Base-by-base conservation (phyloP, 1,140 invertebrate genomes). In the Eumaeus atala region DNA sequence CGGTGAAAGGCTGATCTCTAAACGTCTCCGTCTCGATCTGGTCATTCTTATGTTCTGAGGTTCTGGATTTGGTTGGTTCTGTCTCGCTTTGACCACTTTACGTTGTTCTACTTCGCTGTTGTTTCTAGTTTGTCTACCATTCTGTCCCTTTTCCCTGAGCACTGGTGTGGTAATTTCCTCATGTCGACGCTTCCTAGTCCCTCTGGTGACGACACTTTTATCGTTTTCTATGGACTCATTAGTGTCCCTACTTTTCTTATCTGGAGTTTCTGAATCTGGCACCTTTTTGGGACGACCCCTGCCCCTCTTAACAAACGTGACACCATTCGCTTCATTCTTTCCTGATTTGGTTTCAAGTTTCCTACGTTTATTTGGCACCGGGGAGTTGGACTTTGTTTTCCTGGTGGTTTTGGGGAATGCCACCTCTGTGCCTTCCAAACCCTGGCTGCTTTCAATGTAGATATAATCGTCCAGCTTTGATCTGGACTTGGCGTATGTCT, bases 141-240 rank as follows among this genome's bases (percentile, higher is more conserved):
- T 86, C 51, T 86, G 83, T 5, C 77, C 79, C 38, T 84, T 86
- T 48, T 86, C 83, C 11, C 83, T 67, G 0, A 86, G 47, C 0
- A 84, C 76, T 0, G 80, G 83, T 55, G 84, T 86, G 0, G 64
- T 56, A 0, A 65, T 71, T 16, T 84, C 81, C 7, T 81, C 81
- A 42, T 72, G 56, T 17, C 66, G 67, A 10, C 81, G 44, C 40
- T 86, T 86, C 6, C 81, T 58, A 0, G 79, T 83, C 0, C 59
- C 60, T 51, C 74, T 67, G 0, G 67, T 73, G 5, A 64, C 61
- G 0, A 59, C 58, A 0, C 65, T 68, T 53, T 82, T 83, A 4
- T 86, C 81, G 38, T 86, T 86, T 53, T 86, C 83, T 48, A 86
- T 86, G 0, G 81, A 84, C 40, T 85, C 83, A 58, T 86, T 84